Evolutionary conservation across 2,113 vertebrate genomes (phyloP), one percentile per base, ranked within the genome.

Genomic region (Coregonus clupeaformis): DNA sequence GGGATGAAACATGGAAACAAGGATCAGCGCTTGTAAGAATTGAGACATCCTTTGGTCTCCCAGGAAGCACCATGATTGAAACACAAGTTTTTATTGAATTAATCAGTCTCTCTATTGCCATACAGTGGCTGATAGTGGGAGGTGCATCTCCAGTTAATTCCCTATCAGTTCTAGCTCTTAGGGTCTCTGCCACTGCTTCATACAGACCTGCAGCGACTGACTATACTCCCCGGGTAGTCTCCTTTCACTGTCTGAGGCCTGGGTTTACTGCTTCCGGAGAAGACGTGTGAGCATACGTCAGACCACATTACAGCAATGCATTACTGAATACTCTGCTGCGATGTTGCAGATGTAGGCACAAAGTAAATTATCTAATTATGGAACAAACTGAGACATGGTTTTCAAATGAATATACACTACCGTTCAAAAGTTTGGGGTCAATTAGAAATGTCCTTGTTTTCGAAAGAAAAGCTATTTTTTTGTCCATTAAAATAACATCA

Each of bases 131-230:
- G 6, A 67, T 20, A n/a, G 30, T 14, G 16, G 16, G 65, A 9
- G 29, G 18, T 67, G 30, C 65, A 36, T 67, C 20, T 67, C 6
- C 30, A n/a, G 16, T 65, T 22, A 2, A 18, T 13, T 67, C 30
- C 18, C 18, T 3, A 20, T 60, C 20, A 22, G 57, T 11, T 27
- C 62, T 68, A 32, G 32, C 20, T 68, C 1, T 22, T 24, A 68
- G n/a, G 6, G 20, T 13, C 47, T 2, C 47, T 47, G 67, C 49
- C 71, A 70, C 30, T 71, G 90, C 87, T 92, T 95, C 93, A 95
- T 94, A 88, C 95, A 96, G 73, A 96, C 95, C 68, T 83, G 93
- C 95, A 96, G 68, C 94, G 95, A 72, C 95, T 94, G 89, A 96
- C 94, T 73, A 95, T 89, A 1, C 86, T 92, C 84, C 91, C 91